Percentiles rank a stretch among this genome's conserved stretches.
Evolutionary conservation across 2,113 vertebrate species (phyloP).

Genomic region (Amphiprion percula): DNA sequence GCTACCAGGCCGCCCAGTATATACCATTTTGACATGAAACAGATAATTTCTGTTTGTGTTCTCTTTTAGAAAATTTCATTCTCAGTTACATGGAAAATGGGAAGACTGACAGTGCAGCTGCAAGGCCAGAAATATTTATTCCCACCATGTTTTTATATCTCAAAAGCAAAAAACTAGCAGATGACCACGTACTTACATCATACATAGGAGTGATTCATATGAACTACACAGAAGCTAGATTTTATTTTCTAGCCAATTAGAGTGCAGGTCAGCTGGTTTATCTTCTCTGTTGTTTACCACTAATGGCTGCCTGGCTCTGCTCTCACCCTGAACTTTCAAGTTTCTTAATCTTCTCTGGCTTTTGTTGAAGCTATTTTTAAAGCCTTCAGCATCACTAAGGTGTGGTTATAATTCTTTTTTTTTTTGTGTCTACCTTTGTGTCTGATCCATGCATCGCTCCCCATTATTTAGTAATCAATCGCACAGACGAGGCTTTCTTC

Average conservation of each 20-base stretch:
- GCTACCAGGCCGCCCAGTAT: no score
- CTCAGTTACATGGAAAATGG: neutral
- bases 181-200: neutral
- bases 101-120: neutral
- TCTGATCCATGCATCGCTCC: neutral
- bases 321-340: neutral
- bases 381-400: neutral
- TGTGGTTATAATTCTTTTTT: neutral
- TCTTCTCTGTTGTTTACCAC: conserved; percentile 2
- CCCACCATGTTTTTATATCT: neutral
- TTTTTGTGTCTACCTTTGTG: conserved; percentile 14
- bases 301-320: neutral
- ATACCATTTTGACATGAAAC: neutral
- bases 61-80: neutral
- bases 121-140: neutral
- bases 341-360: conserved; percentile 9
- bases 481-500: conserved; percentile 41
- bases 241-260: conserved; percentile 10
- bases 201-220: neutral
- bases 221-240: neutral
- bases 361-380: conserved; percentile 3
- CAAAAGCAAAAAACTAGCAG: neutral
- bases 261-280: neutral
- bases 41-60: neutral
- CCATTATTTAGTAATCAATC: conserved; percentile 76